phyloP scores from a whole-genome alignment of 1,140 invertebrate genomes.

The Magallana ariakensis region DNA sequence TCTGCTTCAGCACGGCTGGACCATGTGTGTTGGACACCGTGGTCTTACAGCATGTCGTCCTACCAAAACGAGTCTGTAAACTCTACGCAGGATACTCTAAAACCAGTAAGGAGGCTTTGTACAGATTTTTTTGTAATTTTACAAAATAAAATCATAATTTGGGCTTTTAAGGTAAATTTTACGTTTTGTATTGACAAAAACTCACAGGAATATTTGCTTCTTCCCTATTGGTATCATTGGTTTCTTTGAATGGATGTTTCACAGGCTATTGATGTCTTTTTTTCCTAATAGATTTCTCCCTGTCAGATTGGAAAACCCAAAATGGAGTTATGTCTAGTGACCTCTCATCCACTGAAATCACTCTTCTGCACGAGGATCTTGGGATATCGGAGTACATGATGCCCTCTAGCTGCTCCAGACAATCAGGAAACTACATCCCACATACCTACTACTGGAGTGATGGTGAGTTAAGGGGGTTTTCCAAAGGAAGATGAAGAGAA shows the following conservation, averaged over 20 bases:
- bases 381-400: slow-evolving; percentile 48
- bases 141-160: too few species aligned
- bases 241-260: background rate
- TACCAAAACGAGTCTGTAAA: slow-evolving; percentile 32
- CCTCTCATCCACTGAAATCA: slow-evolving; percentile 34
- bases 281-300: slow-evolving; percentile 39
- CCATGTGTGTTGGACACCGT: slow-evolving; percentile 39
- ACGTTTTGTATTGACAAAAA: too few species aligned
- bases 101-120: slow-evolving; percentile 11
- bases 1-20: slow-evolving; percentile 44
- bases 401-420: slow-evolving; percentile 31
- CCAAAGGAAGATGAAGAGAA: background rate
- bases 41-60: slow-evolving; percentile 28
- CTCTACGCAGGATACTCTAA: slow-evolving; percentile 27
- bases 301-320: slow-evolving; percentile 34
- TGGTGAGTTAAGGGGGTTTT: background rate
- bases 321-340: slow-evolving; percentile 15
- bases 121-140: background rate
- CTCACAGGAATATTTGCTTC: too few species aligned
- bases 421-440: slow-evolving; percentile 43
- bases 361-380: slow-evolving; percentile 38
- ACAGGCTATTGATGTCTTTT: background rate
- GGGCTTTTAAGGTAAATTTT: too few species aligned
- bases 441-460: slow-evolving; percentile 48
- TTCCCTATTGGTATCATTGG: background rate